Percentiles rank a stretch among this genome's conserved stretches.
Evolutionary conservation across 2,113 vertebrate genomes (phyloP).

Genomic region (Motacilla tschutschensis): DNA sequence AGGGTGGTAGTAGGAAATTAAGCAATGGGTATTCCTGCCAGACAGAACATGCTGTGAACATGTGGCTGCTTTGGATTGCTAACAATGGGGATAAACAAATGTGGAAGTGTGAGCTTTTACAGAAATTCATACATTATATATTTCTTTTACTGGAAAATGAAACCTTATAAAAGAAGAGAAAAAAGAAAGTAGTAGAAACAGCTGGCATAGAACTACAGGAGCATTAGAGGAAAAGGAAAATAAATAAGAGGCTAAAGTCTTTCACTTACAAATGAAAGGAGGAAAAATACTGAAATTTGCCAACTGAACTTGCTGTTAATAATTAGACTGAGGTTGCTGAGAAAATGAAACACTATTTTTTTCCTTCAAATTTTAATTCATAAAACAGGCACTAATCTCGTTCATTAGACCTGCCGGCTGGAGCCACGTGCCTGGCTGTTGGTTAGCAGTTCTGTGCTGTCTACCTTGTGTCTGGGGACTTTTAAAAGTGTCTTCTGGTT

Average conservation of each 20-base stretch:
- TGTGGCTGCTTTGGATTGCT: constrained; percentile 22
- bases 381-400: constrained; percentile 11
- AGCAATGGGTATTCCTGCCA: neutral
- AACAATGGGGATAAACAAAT: constrained; percentile 24
- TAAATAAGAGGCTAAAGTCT: constrained; percentile 37
- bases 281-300: neutral
- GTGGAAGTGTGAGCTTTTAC: neutral
- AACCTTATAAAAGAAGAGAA: constrained; percentile 1
- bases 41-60: constrained; percentile 21
- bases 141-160: constrained; percentile 59
- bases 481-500: constrained; percentile 31
- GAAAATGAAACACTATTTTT: constrained; percentile 67
- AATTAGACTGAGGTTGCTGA: constrained; percentile 48
- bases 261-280: constrained; percentile 18
- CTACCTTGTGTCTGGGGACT: neutral
- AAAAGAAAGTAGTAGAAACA: constrained; percentile 25
- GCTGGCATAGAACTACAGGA: constrained; percentile 9
- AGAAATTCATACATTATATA: constrained; percentile 41
- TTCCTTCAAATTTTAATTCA: constrained; percentile 55
- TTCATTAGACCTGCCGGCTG: neutral
- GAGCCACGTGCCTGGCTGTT: constrained; percentile 32
- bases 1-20: constrained; percentile 16
- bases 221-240: constrained; percentile 25
- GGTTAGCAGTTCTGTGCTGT: neutral
- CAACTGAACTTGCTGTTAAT: constrained; percentile 52